A percentile compares a stretch with the other conserved stretches of the same genome.
Evolutionary conservation across 2,888 invertebrate species (phyloP).

Genomic region (Leucophenga montana): DNA sequence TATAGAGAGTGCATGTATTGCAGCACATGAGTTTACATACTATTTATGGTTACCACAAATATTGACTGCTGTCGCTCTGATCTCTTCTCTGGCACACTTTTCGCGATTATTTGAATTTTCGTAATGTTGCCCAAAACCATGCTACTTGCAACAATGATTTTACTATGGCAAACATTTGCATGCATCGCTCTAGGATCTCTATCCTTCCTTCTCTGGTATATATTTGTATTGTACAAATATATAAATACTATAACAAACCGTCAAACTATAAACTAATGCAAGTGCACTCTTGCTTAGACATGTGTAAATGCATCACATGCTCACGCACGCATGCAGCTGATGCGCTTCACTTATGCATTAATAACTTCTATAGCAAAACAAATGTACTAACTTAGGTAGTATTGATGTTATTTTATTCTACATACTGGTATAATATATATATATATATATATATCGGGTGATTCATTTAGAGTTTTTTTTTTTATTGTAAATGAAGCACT

Average conservation of each 20-base stretch:
- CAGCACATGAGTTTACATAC: no score
- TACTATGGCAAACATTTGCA: slow-evolving; percentile 5
- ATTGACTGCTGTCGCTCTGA: not conserved
- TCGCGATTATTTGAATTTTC: slow-evolving; percentile 53
- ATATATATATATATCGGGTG: no score
- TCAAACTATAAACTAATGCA: not conserved
- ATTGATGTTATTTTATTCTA: no score
- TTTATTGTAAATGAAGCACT: no score
- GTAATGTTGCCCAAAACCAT: slow-evolving; percentile 54
- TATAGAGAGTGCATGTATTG: no score
- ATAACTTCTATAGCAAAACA: no score
- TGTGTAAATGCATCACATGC: not conserved
- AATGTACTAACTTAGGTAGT: no score
- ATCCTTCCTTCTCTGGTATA: not conserved
- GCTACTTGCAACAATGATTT: slow-evolving; percentile 59
- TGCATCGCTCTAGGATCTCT: not conserved
- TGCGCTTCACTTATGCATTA: no score
- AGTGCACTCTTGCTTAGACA: not conserved
- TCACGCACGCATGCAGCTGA: no score
- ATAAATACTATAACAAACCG: slow-evolving; percentile 27
- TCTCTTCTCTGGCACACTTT: not conserved
- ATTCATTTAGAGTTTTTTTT: no score
- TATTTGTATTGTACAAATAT: slow-evolving; percentile 17
- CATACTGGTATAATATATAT: no score
- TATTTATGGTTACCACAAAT: no score